phyloP scores from a whole-genome alignment of 2,888 invertebrate species.

The Spialia ferax region DNA sequence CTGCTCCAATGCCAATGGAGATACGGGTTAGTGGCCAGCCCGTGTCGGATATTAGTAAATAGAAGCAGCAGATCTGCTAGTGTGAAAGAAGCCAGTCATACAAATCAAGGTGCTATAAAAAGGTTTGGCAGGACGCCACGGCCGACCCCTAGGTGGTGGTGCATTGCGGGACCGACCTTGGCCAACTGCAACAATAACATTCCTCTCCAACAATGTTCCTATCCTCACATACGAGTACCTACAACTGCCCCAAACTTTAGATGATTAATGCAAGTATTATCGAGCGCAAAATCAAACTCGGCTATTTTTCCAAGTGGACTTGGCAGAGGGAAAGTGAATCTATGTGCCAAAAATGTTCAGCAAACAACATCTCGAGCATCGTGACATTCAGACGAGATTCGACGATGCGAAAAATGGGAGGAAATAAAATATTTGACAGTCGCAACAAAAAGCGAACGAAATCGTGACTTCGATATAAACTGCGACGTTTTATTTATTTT shows the following conservation, averaged over 20 bases:
- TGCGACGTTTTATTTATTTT: background rate
- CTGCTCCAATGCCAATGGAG: too few relatives aligned
- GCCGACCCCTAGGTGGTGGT: background rate
- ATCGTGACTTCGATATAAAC: background rate
- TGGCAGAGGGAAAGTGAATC: conserved; percentile 7
- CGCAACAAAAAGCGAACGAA: background rate
- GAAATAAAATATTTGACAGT: conserved; percentile 7
- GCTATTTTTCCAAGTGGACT: conserved; percentile 18
- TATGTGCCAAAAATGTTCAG: conserved; percentile 20
- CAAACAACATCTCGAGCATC: conserved; percentile 7
- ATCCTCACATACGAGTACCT: background rate
- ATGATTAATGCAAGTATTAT: conserved; percentile 10
- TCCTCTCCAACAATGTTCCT: background rate
- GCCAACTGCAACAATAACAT: background rate
- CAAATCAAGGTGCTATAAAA: background rate
- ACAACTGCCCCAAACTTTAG: background rate
- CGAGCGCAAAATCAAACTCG: conserved; percentile 11
- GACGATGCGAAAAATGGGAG: background rate
- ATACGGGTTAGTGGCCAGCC: too few relatives aligned
- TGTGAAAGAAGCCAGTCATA: background rate
- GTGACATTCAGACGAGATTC: conserved; percentile 14
- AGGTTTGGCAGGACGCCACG: conserved; percentile 6
- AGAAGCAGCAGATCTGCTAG: background rate
- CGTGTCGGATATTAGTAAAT: too few relatives aligned
- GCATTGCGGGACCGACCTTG: conserved; percentile 11